Conservation (phyloP, 2,113 vertebrate genomes). For the Leucosticte australis region DNA sequence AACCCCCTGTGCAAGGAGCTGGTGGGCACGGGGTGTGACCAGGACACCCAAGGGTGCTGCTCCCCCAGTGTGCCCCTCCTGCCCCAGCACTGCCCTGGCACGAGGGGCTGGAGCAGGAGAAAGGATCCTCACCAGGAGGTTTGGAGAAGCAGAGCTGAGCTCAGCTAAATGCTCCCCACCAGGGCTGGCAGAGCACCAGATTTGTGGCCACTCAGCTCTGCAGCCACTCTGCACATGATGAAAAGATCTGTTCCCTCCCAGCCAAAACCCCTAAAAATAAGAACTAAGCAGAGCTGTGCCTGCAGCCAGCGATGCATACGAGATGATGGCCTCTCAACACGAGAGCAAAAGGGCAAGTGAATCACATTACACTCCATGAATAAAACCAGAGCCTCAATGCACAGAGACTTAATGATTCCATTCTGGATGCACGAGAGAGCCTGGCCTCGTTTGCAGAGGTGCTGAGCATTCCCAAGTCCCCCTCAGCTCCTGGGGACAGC, state of each 20-base stretch:
- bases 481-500: not conserved
- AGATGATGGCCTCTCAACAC: slow-evolving; percentile 38
- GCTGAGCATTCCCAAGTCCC: not conserved
- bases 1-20: not conserved
- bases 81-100: not conserved
- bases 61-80: rapidly evolving
- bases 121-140: rapidly evolving
- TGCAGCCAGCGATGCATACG: slow-evolving; percentile 39
- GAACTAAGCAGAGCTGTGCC: not conserved
- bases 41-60: not conserved
- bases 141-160: not conserved
- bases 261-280: not conserved
- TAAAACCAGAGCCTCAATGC: slow-evolving; percentile 44
- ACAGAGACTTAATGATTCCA: slow-evolving; percentile 29
- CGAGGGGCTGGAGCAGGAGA: not conserved
- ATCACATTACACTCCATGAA: slow-evolving; percentile 59
- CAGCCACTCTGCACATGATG: not conserved
- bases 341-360: slow-evolving; percentile 69
- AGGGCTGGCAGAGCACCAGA: not conserved
- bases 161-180: not conserved
- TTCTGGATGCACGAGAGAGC: not conserved
- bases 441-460: not conserved
- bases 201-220: not conserved
- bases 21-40: not conserved
- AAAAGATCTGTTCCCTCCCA: not conserved